Percentiles rank a stretch among this genome's conserved stretches.
phyloP scores from a whole-genome alignment of 1,140 invertebrate genomes.

The Lasioglossum albipes region DNA sequence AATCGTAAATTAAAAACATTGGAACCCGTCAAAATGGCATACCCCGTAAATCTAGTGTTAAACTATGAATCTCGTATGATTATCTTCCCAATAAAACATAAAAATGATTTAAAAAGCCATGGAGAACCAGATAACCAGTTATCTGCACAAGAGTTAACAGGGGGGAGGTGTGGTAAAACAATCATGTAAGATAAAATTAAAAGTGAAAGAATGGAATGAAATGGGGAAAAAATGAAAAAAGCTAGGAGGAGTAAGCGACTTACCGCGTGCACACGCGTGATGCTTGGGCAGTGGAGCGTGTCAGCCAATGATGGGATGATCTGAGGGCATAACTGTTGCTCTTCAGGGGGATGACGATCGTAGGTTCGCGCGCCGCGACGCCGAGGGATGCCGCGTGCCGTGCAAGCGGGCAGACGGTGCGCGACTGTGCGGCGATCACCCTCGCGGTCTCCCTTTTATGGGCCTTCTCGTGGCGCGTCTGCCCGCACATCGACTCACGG shows the following conservation, averaged over 20 bases:
- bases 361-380: conserved; percentile 24
- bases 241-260: conserved; percentile 16
- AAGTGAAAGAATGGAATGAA: neutral
- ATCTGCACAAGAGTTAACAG: too few species aligned
- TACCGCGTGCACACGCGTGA: conserved; percentile 59
- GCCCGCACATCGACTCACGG: conserved; percentile 51
- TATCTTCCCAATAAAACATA: too few species aligned
- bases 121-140: too few species aligned
- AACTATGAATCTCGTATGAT: too few species aligned
- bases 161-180: too few species aligned
- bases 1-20: too few species aligned
- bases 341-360: conserved; percentile 20
- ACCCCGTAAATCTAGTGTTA: too few species aligned
- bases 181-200: too few species aligned
- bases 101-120: too few species aligned
- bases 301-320: conserved; percentile 40
- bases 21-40: too few species aligned
- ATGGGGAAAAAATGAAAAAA: too few species aligned
- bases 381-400: conserved; percentile 46
- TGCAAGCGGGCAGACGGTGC: conserved; percentile 53
- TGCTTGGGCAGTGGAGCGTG: conserved; percentile 27
- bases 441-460: conserved; percentile 66
- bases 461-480: conserved; percentile 46
- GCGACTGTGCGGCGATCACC: conserved; percentile 64
- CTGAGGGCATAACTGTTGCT: conserved; percentile 63